Percentiles rank a stretch among this genome's conserved stretches.
Evolutionary conservation across 2,888 invertebrate genomes (phyloP).

Genomic region (Polydrusus tereticollis): DNA sequence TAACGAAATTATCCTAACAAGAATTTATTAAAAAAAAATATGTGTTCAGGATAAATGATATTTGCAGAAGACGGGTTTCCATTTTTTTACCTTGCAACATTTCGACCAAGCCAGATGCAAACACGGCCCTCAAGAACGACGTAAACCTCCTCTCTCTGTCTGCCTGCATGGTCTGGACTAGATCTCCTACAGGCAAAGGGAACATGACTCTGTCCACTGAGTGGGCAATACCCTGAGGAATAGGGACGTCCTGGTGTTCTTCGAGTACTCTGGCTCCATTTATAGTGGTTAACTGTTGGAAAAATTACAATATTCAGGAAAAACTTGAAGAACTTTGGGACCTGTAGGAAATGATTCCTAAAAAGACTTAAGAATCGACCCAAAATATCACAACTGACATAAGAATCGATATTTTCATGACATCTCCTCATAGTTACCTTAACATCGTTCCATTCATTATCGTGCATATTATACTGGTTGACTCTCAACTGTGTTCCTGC

Average conservation of each 20-base stretch:
- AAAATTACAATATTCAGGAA: too few relatives aligned
- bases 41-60: background rate
- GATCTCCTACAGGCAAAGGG: slow-evolving; percentile 88
- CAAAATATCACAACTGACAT: too few relatives aligned
- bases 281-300: slow-evolving; percentile 79
- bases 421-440: slow-evolving; percentile 73
- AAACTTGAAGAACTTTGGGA: too few relatives aligned
- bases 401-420: too few relatives aligned
- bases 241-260: slow-evolving; percentile 86
- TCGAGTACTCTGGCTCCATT: slow-evolving; percentile 86
- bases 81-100: slow-evolving; percentile 77
- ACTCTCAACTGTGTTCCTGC: slow-evolving; percentile 89
- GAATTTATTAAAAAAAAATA: background rate
- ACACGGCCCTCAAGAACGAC: slow-evolving; percentile 82
- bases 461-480: slow-evolving; percentile 89
- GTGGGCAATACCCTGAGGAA: slow-evolving; percentile 89
- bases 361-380: too few relatives aligned
- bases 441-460: slow-evolving; percentile 89
- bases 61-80: too few relatives aligned
- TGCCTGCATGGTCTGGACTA: slow-evolving; percentile 86
- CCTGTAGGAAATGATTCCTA: too few relatives aligned
- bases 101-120: slow-evolving; percentile 82
- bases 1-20: background rate
- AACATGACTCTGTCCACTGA: slow-evolving; percentile 90
- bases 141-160: slow-evolving; percentile 86